Percentiles rank a stretch among this genome's conserved stretches.
Evolutionary conservation across 2,113 vertebrate species (phyloP).

Genomic region (Platycercus adscitus): DNA sequence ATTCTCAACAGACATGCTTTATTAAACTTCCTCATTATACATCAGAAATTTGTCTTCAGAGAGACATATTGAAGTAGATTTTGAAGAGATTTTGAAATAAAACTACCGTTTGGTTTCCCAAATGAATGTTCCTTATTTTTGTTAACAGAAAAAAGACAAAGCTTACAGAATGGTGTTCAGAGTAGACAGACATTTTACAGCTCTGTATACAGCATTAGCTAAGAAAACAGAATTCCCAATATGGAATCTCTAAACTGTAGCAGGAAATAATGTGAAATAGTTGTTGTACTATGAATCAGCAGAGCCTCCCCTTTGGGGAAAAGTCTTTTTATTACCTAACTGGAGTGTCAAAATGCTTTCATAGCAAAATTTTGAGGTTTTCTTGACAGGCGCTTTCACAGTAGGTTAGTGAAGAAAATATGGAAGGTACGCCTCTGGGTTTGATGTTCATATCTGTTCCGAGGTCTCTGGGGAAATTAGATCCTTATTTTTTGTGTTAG

Average conservation of each 20-base stretch:
- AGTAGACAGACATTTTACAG: background rate
- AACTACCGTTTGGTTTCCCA: background rate
- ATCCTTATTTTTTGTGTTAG: background rate
- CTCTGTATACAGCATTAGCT: constrained; percentile 16
- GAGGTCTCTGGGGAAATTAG: background rate
- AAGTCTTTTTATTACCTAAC: background rate
- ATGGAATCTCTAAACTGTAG: background rate
- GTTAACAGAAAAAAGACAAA: background rate
- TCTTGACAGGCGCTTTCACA: background rate
- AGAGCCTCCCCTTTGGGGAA: background rate
- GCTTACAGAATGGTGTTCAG: background rate
- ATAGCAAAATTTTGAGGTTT: background rate
- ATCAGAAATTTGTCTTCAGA: constrained; percentile 56
- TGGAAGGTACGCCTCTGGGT: background rate
- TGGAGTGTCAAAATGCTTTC: background rate
- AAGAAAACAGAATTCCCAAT: background rate
- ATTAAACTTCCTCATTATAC: constrained; percentile 65
- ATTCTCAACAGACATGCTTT: constrained; percentile 41
- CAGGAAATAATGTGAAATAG: background rate
- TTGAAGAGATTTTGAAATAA: background rate
- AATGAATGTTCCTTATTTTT: background rate
- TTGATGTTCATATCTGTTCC: background rate
- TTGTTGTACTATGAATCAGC: background rate
- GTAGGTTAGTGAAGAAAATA: background rate
- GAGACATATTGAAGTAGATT: background rate